A percentile compares a stretch with the other conserved stretches of the same genome.
Conservation (phyloP, 2,888 invertebrate species). For the Drosophila koepferae region DNA sequence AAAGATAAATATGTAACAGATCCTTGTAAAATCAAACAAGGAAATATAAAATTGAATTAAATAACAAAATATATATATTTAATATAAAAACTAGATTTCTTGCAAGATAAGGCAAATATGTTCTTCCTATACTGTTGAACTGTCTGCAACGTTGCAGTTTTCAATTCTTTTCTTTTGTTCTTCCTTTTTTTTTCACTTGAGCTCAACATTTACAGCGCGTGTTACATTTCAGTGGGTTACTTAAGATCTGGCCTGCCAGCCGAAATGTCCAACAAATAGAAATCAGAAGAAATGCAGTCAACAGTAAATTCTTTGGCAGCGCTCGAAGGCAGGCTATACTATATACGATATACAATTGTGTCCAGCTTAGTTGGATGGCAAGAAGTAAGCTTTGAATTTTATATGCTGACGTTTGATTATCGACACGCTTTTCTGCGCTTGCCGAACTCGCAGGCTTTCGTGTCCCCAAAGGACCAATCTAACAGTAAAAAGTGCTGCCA, state of each 20-base stretch:
- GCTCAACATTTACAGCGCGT: constrained; percentile 11
- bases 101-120: background rate
- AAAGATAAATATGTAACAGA: background rate
- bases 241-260: constrained; percentile 26
- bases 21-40: background rate
- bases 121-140: background rate
- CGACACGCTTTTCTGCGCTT: constrained; percentile 68
- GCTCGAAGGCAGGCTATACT: constrained; percentile 2
- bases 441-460: background rate
- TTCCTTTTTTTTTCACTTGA: background rate
- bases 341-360: constrained; percentile 23
- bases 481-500: constrained; percentile 33
- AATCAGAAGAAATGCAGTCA: constrained; percentile 25
- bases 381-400: constrained; percentile 69
- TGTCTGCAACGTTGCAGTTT: background rate
- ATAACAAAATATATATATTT: too few species aligned
- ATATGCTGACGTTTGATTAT: constrained; percentile 78
- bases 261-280: constrained; percentile 36
- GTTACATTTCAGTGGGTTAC: constrained; percentile 9
- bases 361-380: constrained; percentile 45
- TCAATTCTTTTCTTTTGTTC: background rate
- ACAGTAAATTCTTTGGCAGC: constrained; percentile 37
- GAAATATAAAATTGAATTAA: background rate
- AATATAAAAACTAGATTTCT: background rate
- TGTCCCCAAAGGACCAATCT: constrained; percentile 27